phyloP scores from a whole-genome alignment of 1,140 invertebrate species.

The Neocloeon triangulifer region DNA sequence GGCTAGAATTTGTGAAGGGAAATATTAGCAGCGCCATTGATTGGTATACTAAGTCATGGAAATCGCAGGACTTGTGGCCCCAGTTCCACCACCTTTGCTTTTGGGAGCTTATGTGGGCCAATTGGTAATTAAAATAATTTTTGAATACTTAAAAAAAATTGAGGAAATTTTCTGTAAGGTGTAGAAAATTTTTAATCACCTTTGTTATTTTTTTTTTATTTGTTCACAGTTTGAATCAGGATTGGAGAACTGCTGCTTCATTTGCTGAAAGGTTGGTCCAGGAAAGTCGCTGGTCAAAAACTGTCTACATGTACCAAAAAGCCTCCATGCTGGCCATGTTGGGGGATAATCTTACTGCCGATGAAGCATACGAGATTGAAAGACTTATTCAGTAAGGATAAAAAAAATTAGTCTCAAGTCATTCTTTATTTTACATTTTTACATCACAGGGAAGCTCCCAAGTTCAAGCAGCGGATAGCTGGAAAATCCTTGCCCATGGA shows the following conservation, averaged over 20 bases:
- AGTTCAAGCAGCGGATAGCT: slow-evolving; percentile 70
- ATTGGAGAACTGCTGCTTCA: slow-evolving; percentile 46
- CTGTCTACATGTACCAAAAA: slow-evolving; percentile 77
- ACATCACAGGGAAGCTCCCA: slow-evolving; percentile 43
- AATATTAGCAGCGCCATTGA: slow-evolving; percentile 47
- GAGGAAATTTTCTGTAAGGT: background rate
- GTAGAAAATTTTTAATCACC: background rate
- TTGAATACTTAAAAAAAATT: background rate
- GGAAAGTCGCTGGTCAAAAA: slow-evolving; percentile 75
- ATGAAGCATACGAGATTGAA: slow-evolving; percentile 24
- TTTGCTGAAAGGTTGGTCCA: slow-evolving; percentile 48
- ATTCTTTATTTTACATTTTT: slow-evolving; percentile 4
- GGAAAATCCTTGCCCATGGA: slow-evolving; percentile 93
- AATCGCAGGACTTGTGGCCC: slow-evolving; percentile 66
- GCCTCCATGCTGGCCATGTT: slow-evolving; percentile 59
- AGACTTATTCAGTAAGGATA: slow-evolving; percentile 31
- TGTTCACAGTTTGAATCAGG: slow-evolving; percentile 23
- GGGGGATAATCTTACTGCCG: slow-evolving; percentile 24
- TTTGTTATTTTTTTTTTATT: slow-evolving; percentile 3
- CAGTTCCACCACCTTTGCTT: slow-evolving; percentile 90
- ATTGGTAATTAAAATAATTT: slow-evolving; percentile 29
- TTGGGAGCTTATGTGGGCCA: slow-evolving; percentile 88
- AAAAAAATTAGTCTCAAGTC: background rate
- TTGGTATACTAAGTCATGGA: slow-evolving; percentile 65
- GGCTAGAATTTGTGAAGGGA: slow-evolving; percentile 60